Base-by-base conservation (phyloP, 2,797 vertebrate genomes). In the Avahi laniger region DNA sequence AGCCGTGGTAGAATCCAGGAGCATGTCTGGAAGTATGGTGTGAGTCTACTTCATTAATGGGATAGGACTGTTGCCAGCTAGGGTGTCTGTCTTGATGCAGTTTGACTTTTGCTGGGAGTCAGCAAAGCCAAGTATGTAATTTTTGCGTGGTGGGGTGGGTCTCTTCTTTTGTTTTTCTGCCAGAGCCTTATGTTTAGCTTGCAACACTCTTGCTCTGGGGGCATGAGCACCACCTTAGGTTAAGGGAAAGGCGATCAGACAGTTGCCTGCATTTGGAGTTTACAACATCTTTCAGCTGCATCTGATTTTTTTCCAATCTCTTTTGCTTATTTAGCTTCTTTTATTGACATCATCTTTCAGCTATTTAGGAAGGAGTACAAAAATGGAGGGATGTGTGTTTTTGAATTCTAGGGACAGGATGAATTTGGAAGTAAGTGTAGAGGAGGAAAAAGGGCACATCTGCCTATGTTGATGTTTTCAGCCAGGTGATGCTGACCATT, bases 351-450 rank as follows among this genome's bases (percentile, higher is more conserved):
- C 14, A 65, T 78, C 46, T 85, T 96, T 91, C 11, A 89, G 13
- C 57, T 52, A 78, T 38, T 83, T 91, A 87, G 57, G 61, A 89
- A 87, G 57, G 61, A 89, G 33, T 69, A 26, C 30, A 63, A 69
- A 94, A 85, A 94, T 83, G 73, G 14, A 82, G 24, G 17, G 63
- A 48, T 35, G 3, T n/a, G 18, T 92, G 38, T 26, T 92, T 95
- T 86, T 75, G 20, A 96, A 89, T 96, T 95, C 85, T 54, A 65
- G 59, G 33, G 67, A 33, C 80, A 69, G 70, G n/a, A 48, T 94
- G 43, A 91, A 94, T 80, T 83, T 93, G 59, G 59, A 94, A 95
- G 54, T 81, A 94, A 95, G 48, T 81, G 10, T 72, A 61, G 76
- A 65, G n/a, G 33, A 75, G 7, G 54, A 48, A 48, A 63, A 30